Conservation (phyloP, 2,113 vertebrate species). For the Oxygymnocypris stewartii region DNA sequence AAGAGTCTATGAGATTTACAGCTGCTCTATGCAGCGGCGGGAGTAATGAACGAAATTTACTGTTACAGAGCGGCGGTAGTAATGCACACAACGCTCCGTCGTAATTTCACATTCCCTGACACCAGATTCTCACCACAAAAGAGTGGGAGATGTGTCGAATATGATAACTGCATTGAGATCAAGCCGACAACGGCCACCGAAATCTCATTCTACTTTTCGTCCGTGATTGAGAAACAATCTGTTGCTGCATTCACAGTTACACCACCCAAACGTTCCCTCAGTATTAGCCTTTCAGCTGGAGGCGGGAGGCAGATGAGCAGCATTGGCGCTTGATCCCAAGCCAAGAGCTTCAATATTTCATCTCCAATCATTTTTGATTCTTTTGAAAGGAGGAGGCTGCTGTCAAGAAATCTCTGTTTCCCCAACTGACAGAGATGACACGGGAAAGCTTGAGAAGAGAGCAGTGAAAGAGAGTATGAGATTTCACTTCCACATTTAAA, state of each 20-base stretch:
- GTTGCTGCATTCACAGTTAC: slow-evolving; percentile 35
- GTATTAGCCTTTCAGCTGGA: slow-evolving; percentile 43
- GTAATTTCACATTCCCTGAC: slow-evolving; percentile 16
- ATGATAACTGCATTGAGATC: slow-evolving; percentile 28
- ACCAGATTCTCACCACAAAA: not conserved
- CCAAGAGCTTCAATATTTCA: slow-evolving; percentile 50
- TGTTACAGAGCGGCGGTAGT: not conserved
- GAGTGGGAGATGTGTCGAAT: slow-evolving; percentile 13
- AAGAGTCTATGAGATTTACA: slow-evolving; percentile 53
- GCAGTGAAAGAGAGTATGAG: slow-evolving; percentile 51
- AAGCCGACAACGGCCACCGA: not conserved
- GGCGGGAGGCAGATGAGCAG: slow-evolving; percentile 45
- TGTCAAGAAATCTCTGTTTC: slow-evolving; percentile 43
- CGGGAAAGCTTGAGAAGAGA: slow-evolving; percentile 15
- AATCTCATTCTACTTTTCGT: not conserved
- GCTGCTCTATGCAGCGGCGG: slow-evolving; percentile 43
- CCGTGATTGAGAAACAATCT: slow-evolving; percentile 42
- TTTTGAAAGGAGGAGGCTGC: slow-evolving; percentile 26
- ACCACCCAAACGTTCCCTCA: slow-evolving; percentile 23
- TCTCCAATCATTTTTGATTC: slow-evolving; percentile 53
- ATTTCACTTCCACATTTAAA: slow-evolving; percentile 23
- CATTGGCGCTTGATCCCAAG: slow-evolving; percentile 40
- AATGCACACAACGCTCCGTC: slow-evolving; percentile 1
- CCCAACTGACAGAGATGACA: slow-evolving; percentile 19
- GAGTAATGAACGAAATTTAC: slow-evolving; percentile 26